A percentile compares a stretch with the other conserved stretches of the same genome.
Conservation (phyloP, 2,797 vertebrate species). For the Epinephelus awoara region DNA sequence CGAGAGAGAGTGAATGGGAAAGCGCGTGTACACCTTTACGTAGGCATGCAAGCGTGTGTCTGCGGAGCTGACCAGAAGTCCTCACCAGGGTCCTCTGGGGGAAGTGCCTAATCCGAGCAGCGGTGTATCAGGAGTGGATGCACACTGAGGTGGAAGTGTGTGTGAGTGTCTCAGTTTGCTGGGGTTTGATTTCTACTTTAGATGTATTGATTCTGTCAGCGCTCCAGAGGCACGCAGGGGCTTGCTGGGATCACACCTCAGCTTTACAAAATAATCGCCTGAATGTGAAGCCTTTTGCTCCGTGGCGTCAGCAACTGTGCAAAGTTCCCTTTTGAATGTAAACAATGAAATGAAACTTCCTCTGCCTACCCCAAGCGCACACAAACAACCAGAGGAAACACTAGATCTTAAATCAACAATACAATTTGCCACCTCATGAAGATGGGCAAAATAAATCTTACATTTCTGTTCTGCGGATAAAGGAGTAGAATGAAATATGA, state of each 20-base stretch:
- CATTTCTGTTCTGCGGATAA: constrained; percentile 49
- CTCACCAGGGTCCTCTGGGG: constrained; percentile 46
- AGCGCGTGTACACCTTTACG: background rate
- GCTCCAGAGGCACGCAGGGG: constrained; percentile 66
- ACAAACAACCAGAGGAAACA: background rate
- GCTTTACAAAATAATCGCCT: constrained; percentile 74
- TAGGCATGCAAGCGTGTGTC: constrained; percentile 25
- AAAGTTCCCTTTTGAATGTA: constrained; percentile 14
- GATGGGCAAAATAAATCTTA: constrained; percentile 53
- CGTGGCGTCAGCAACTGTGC: constrained; percentile 21
- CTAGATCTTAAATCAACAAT: constrained; percentile 11
- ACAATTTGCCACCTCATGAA: constrained; percentile 5
- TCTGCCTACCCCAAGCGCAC: background rate
- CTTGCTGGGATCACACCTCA: constrained; percentile 68
- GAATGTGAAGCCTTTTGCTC: constrained; percentile 55
- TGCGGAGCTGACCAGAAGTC: constrained; percentile 41
- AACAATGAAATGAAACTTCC: background rate
- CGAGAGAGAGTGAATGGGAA: constrained; percentile 30
- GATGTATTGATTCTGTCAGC: constrained; percentile 83
- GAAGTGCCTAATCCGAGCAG: constrained; percentile 29
- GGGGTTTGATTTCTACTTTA: constrained; percentile 81
- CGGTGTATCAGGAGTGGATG: constrained; percentile 33
- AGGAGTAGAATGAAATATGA: constrained; percentile 32
- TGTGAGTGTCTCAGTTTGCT: constrained; percentile 63
- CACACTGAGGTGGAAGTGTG: constrained; percentile 62